phyloP scores from a whole-genome alignment of 2,888 invertebrate genomes.

The Hyalella azteca region DNA sequence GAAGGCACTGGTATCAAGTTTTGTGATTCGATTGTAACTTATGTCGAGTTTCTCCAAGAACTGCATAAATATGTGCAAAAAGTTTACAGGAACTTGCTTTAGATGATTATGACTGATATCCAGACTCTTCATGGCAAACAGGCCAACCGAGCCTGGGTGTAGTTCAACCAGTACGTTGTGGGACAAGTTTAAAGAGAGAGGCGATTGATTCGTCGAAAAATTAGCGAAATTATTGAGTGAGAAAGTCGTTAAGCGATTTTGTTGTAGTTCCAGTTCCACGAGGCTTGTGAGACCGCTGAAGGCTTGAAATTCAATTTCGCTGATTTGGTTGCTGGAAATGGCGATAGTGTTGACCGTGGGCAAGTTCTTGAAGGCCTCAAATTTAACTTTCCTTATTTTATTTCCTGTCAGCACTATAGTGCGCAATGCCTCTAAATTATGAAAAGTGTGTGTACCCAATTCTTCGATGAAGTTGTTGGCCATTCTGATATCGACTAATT shows the following conservation, averaged over 20 bases:
- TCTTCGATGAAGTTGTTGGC: slow-evolving; percentile 79
- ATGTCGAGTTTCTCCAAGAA: slow-evolving; percentile 74
- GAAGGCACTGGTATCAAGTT: slow-evolving; percentile 76
- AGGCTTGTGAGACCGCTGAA: slow-evolving; percentile 79
- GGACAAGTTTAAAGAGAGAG: slow-evolving; percentile 78
- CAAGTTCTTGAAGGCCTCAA: slow-evolving; percentile 77
- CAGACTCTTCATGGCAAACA: slow-evolving; percentile 69
- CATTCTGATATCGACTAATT: slow-evolving; percentile 78
- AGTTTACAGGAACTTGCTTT: slow-evolving; percentile 69
- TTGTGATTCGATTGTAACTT: slow-evolving; percentile 75
- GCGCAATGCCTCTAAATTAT: slow-evolving; percentile 74
- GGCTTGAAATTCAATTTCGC: slow-evolving; percentile 74
- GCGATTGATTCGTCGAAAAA: slow-evolving; percentile 71
- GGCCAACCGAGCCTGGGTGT: slow-evolving; percentile 63
- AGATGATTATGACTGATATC: slow-evolving; percentile 76
- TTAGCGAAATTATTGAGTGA: slow-evolving; percentile 74
- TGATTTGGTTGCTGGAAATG: slow-evolving; percentile 80
- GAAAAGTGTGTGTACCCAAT: slow-evolving; percentile 75
- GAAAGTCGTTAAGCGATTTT: slow-evolving; percentile 75
- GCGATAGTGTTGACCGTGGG: slow-evolving; percentile 81
- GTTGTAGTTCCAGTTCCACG: slow-evolving; percentile 79
- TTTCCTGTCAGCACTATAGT: slow-evolving; percentile 79
- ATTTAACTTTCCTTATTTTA: slow-evolving; percentile 74
- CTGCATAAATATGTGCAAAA: slow-evolving; percentile 71
- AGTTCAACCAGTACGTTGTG: slow-evolving; percentile 70